phyloP scores from a whole-genome alignment of 2,797 vertebrate genomes.

The Spinus olivaceus region DNA sequence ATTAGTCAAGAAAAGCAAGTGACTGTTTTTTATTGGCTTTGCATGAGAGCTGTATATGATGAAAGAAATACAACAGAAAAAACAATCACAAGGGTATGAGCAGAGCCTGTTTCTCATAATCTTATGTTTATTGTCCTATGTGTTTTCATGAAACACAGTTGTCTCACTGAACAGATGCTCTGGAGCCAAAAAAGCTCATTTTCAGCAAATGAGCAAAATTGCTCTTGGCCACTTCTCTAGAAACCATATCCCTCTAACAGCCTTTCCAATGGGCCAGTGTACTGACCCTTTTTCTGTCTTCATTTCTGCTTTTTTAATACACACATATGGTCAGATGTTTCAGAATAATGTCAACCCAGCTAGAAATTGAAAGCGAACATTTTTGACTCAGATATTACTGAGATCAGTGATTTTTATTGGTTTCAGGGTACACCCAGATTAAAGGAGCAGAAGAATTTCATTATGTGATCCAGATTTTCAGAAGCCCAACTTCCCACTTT shows the following conservation, averaged over 20 bases:
- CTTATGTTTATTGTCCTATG: neutral
- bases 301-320: neutral
- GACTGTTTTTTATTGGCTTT: neutral
- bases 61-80: neutral
- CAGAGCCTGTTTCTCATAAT: neutral
- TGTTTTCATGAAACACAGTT: neutral
- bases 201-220: neutral
- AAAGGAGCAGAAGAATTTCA: neutral
- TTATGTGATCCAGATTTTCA: neutral
- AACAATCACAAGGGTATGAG: neutral
- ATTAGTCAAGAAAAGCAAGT: neutral
- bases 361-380: neutral
- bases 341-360: neutral
- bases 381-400: neutral
- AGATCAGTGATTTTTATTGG: neutral
- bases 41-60: neutral
- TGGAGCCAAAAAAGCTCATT: neutral
- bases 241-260: neutral
- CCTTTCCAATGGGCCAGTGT: neutral
- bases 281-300: neutral
- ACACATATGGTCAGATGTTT: neutral
- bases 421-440: neutral
- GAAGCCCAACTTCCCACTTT: neutral
- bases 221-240: neutral
- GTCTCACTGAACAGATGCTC: neutral